Conservation (phyloP, 2,888 invertebrate genomes). For the Plebejus anna region DNA sequence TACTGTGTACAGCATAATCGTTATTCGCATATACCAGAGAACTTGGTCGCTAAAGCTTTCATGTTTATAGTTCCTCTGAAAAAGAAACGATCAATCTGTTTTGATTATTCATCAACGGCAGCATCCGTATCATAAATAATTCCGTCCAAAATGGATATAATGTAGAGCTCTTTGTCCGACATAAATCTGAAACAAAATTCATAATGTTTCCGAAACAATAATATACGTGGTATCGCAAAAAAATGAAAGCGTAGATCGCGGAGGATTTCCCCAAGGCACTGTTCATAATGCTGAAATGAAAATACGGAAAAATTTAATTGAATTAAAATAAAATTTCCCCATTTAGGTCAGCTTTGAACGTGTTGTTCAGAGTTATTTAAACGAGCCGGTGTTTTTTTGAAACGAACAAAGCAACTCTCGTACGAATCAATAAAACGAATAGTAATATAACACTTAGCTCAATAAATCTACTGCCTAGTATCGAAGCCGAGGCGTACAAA, state of each 20-base stretch:
- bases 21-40: neutral
- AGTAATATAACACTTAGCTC: slow-evolving; percentile 46
- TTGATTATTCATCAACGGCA: neutral
- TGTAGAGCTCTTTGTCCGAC: neutral
- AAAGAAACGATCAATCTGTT: neutral
- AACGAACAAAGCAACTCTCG: slow-evolving; percentile 14
- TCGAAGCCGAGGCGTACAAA: slow-evolving; percentile 70
- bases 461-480: slow-evolving; percentile 69
- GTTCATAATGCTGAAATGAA: slow-evolving; percentile 22
- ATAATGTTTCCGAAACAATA: slow-evolving; percentile 13
- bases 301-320: slow-evolving; percentile 17
- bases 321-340: slow-evolving; percentile 16
- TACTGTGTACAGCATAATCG: neutral
- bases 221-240: slow-evolving; percentile 14
- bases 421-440: slow-evolving; percentile 35
- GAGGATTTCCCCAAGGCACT: slow-evolving; percentile 18
- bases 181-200: slow-evolving; percentile 15
- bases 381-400: neutral
- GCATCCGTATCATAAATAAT: neutral
- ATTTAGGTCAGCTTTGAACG: slow-evolving; percentile 6
- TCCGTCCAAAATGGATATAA: neutral
- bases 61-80: neutral
- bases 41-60: neutral
- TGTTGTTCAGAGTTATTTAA: neutral
- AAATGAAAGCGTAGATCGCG: slow-evolving; percentile 15